Conservation (phyloP, 2,797 vertebrate species). For the Pogonophryne albipinna region DNA sequence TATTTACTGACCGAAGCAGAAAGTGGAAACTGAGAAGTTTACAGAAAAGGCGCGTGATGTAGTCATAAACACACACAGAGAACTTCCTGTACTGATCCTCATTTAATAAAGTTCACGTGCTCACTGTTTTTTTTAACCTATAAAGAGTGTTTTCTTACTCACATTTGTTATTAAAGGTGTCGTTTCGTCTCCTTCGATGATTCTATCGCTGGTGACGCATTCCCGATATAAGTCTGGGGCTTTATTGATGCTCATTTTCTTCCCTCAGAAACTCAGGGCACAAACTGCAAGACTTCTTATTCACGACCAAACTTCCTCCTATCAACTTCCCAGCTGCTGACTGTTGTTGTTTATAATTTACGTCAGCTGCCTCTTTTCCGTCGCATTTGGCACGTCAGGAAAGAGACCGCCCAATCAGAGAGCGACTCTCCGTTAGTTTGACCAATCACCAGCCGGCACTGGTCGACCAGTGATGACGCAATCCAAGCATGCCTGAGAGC, state of each 20-base stretch:
- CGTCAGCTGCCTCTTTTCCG: slow-evolving; percentile 52
- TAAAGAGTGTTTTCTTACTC: slow-evolving; percentile 53
- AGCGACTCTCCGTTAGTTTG: background rate
- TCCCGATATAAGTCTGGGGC: background rate
- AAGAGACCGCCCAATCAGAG: slow-evolving; percentile 45
- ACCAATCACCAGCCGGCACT: slow-evolving; percentile 62
- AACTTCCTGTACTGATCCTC: too few species aligned
- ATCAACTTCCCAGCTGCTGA: slow-evolving; percentile 24
- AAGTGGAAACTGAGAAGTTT: slow-evolving; percentile 20
- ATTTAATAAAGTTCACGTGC: background rate
- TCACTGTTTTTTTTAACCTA: background rate
- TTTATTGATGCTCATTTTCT: slow-evolving; percentile 66
- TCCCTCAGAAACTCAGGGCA: background rate
- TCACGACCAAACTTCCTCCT: slow-evolving; percentile 23
- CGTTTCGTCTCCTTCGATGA: slow-evolving; percentile 39
- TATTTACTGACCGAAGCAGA: slow-evolving; percentile 54
- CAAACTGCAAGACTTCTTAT: background rate
- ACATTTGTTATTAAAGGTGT: slow-evolving; percentile 77
- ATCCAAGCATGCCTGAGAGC: slow-evolving; percentile 27
- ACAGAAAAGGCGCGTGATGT: slow-evolving; percentile 36
- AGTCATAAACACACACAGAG: background rate
- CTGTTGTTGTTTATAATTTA: slow-evolving; percentile 35
- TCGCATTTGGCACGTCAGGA: slow-evolving; percentile 25
- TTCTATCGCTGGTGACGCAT: background rate
- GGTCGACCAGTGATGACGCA: slow-evolving; percentile 72